Base-by-base conservation (phyloP, 2,888 invertebrate species). In the Suillia variegata region DNA sequence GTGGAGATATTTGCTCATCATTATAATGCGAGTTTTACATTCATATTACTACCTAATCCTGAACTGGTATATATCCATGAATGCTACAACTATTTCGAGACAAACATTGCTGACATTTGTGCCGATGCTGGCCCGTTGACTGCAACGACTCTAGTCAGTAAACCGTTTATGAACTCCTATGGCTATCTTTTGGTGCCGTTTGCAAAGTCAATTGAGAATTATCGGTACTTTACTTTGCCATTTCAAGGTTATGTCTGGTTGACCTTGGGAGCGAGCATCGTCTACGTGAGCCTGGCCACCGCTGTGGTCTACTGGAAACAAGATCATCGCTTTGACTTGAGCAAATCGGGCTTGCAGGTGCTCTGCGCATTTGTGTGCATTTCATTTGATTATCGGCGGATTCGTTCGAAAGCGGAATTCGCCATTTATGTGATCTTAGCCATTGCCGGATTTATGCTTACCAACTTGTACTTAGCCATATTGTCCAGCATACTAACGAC, bases 401-500 rank as follows among this genome's bases (percentile, higher is more conserved):
- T 57, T 45, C 33, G 50, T 8, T 53, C 56, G 6, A 47, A 45
- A 8, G 18, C 50, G 15, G 33, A 59, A 10, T 34, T 38, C 24
- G 18, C 56, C 15, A 18, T 67, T 17, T 61, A 38, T 21, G 21
- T 59, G 5, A 18, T 61, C 1, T 59, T 62, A 4, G 38, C 52
- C 2, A 21, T 58, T n/a, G 42, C 52, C 10, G 63, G 63, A 10
- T 57, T 70, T 21, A 58, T 69, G 51, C 45, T 68, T 26, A 65
- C 68, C 18, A 68, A 63, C n/a, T 47, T 70, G 8, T 69, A 70
- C 51, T 53, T 66, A 21, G 61, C 64, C 2, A 33, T 65, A n/a
- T 60, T 70, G 2, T 68, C 69, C 15, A 70, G 64, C 31, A 66
- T 70, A 56, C 45, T 70, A 17, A 68, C 70, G 20, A 67, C 67